A percentile compares a stretch with the other conserved stretches of the same genome.
These are phyloP conservation scores for Hypotaenidia okinawae DNA, from an alignment of 2,797 vertebrate species.

Conservation along the genomic window DNA sequence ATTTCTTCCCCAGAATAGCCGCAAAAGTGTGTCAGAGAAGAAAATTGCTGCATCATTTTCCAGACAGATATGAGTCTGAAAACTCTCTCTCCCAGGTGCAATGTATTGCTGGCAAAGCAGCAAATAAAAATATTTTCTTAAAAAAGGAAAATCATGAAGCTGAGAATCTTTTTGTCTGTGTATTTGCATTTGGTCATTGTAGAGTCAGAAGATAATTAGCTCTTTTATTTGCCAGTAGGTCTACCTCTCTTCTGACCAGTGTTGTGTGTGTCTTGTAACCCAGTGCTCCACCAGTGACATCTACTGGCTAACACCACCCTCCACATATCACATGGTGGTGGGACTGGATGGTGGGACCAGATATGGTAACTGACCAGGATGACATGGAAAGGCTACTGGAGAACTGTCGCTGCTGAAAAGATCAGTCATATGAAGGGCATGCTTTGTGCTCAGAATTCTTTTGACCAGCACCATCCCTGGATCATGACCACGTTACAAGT, in stretches of 20 bases:
- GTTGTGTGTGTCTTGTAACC: neutral
- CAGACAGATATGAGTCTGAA: neutral
- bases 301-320: conserved; percentile 2
- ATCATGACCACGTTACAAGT: neutral
- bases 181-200: neutral
- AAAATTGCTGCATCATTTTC: neutral
- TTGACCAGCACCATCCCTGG: neutral
- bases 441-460: neutral
- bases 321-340: neutral
- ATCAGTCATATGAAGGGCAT: neutral
- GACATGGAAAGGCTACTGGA: neutral
- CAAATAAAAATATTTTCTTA: rapidly evolving
- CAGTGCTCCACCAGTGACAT: conserved; percentile 57
- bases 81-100: neutral
- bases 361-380: rapidly evolving
- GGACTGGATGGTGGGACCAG: rapidly evolving
- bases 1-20: neutral
- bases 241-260: neutral
- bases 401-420: neutral
- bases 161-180: neutral
- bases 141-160: neutral
- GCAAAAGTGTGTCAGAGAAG: neutral
- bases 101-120: neutral
- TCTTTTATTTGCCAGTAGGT: neutral
- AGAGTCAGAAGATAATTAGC: neutral